Evolutionary conservation across 2,888 invertebrate genomes (phyloP), one percentile per base, ranked within the genome.

Genomic region (Napeogenes sylphis): DNA sequence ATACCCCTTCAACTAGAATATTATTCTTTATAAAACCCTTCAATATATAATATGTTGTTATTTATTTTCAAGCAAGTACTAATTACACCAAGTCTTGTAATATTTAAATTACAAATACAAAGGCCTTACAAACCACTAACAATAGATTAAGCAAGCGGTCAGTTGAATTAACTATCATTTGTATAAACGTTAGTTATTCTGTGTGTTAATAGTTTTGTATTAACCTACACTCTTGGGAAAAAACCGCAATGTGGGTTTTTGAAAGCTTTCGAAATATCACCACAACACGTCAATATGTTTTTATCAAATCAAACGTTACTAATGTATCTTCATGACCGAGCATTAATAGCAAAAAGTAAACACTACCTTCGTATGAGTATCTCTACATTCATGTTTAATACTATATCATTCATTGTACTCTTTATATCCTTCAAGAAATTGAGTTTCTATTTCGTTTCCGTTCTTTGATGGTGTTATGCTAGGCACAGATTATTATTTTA

Each of bases 151-250:
- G 53, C 45, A 59, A 59, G 59, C 35, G 62, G 56, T 56, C 54
- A 56, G 42, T 21, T 21, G 12, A 59, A 53, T 62, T 55, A 51
- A 57, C 55, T 55, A 13, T 45, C 55, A 45, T 60, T 55, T 60
- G 55, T 60, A 56, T 56, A 61, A 61, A 55, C 54, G 59, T 46
- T 42, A 45, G 35, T 54, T 47, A 62, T 58, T 56, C 56, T 53
- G 56, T 56, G 35, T 51, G 56, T 59, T 56, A 59, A 45, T 35
- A 57, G 51, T 35, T 14, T 55, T 35, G 57, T 42, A 45, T 60
- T 56, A 62, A 53, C 63, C 64, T 67, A 67, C 68, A 64, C 35
- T 63, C 58, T 64, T 66, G 60, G 55, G 62, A 64, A 64, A 64
- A 57, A 53, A 56, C 51, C 38, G 54, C 56, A n/a, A 56, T 65